phyloP scores from a whole-genome alignment of 2,888 invertebrate species.

The Hyalella azteca region DNA sequence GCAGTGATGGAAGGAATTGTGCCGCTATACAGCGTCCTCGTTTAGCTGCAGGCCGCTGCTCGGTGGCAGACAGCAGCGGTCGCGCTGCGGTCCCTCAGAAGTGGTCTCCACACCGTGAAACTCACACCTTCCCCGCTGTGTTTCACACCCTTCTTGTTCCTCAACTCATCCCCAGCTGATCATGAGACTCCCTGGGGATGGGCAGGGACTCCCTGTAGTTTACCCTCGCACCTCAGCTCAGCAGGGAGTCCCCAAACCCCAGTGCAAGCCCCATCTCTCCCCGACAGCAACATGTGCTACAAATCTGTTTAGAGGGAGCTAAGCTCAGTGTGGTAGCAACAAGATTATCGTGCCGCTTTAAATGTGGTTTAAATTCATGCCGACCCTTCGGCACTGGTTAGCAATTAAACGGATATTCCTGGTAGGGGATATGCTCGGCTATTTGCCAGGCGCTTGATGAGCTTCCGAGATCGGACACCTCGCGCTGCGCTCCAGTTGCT shows the following conservation, averaged over 20 bases:
- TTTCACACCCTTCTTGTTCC: conserved; percentile 26
- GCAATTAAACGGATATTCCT: not conserved
- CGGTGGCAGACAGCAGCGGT: not conserved
- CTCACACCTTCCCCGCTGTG: conserved; percentile 27
- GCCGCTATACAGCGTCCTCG: no score
- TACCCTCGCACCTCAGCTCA: conserved; percentile 23
- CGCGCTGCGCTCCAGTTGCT: not conserved
- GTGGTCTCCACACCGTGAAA: not conserved
- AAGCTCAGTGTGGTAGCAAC: not conserved
- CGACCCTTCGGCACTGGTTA: not conserved
- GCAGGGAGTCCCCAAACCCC: conserved; percentile 13
- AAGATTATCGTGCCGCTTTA: not conserved
- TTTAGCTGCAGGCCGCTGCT: no score
- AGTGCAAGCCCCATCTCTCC: conserved; percentile 3
- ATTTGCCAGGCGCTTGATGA: not conserved
- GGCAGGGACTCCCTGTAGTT: conserved; percentile 27
- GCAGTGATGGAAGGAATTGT: no score
- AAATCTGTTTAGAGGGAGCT: conserved; percentile 4
- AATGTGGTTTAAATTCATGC: conserved; percentile 18
- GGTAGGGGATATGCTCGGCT: not conserved
- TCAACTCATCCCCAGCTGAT: conserved; percentile 26
- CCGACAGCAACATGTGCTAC: conserved; percentile 24
- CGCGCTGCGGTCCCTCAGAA: not conserved
- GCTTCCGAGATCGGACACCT: not conserved
- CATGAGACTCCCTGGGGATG: conserved; percentile 31